Evolutionary conservation across 2,888 invertebrate genomes (phyloP), one percentile per base, ranked within the genome.

Genomic region (Ariolimax columbianus): DNA sequence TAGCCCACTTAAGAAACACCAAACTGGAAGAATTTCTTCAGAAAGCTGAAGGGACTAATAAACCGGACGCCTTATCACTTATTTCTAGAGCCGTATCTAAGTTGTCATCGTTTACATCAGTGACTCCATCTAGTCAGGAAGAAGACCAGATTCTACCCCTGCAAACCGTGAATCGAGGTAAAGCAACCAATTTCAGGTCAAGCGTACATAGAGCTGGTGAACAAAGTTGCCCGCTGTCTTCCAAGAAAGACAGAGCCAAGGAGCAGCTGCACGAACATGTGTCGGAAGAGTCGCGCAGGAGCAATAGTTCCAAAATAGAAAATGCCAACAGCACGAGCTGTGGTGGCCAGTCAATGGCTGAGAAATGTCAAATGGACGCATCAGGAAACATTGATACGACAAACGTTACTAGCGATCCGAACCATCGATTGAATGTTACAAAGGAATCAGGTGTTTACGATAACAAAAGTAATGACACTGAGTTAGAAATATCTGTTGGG

Each of bases 1-100:
- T 63, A 0, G 11, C 43, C 3, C n/a, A 43, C 1, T 0, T 19
- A 26, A 40, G 43, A 19, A n/a, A 68, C 23, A 68, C 79, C 9
- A 79, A 79, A 3, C 72, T 81, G 3, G 81, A 81, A 72, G 81
- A 81, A 30, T 81, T 72, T 51, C 81, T 81, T 11, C 81, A 72
- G n/a, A 81, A 55, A 51, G 68, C 55, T 38, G 81, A 81, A 55
- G 55, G 55, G 23, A 63, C n/a, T 4, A 66, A 30, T 30, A 40
- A 30, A 79, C 30, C 51, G 3, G 63, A 59, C 40, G 38, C 66
- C 3, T 36, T 19, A 9, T 63, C 38, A 14, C 38, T 26, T 38
- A 9, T 38, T 11, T 59, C 78, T 30, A 63, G 43, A 78, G 59
- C 78, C 11, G 38, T 78, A 9, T 78, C 78, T 38, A 78, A 78